Conservation (phyloP, 2,797 vertebrate species). For the Bovichtus variegatus region DNA sequence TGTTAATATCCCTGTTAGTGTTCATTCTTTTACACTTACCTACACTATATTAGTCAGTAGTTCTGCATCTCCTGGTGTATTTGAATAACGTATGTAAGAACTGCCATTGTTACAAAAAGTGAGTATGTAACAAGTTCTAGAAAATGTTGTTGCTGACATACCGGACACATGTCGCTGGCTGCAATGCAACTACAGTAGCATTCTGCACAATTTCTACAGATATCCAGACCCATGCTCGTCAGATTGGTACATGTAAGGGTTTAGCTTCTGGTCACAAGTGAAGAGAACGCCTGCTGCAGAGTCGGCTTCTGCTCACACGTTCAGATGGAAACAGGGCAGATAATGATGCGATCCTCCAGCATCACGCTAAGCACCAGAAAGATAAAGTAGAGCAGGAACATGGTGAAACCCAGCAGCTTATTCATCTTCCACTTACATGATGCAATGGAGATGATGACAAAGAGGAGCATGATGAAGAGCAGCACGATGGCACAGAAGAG, state of each 20-base stretch:
- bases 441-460: constrained; percentile 95
- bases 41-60: neutral
- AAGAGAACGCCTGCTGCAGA: neutral
- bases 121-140: constrained; percentile 20
- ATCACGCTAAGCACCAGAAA: constrained; percentile 96
- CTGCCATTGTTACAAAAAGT: constrained; percentile 45
- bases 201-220: constrained; percentile 36
- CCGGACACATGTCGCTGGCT: constrained; percentile 10
- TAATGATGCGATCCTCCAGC: constrained; percentile 94
- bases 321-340: constrained; percentile 95
- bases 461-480: constrained; percentile 98
- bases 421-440: constrained; percentile 96
- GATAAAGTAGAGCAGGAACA: constrained; percentile 97
- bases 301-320: neutral
- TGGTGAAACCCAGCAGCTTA: constrained; percentile 91
- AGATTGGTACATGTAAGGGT: neutral
- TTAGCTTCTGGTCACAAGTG: constrained; percentile 21
- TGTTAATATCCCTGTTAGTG: neutral
- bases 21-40: constrained; percentile 8
- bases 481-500: constrained; percentile 97
- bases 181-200: constrained; percentile 33
- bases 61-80: constrained; percentile 3
- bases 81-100: constrained; percentile 31
- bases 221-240: constrained; percentile 19
- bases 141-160: constrained; percentile 33